phyloP scores from a whole-genome alignment of 2,888 invertebrate species.

The Pseudococcus longispinus region DNA sequence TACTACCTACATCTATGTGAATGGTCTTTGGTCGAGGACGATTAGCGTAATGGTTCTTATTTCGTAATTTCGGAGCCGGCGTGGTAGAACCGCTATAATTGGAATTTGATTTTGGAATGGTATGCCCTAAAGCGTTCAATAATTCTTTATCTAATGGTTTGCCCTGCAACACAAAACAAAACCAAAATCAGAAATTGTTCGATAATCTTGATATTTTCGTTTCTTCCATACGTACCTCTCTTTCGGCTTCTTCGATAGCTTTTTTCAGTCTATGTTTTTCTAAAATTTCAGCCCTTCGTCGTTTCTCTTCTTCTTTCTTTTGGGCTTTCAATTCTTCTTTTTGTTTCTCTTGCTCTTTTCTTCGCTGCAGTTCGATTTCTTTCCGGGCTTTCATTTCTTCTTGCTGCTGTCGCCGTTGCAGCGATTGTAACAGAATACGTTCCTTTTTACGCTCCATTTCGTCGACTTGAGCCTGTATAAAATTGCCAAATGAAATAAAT shows the following conservation, averaged over 20 bases:
- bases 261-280: conserved; percentile 94
- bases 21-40: conserved; percentile 89
- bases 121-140: conserved; percentile 63
- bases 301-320: conserved; percentile 82
- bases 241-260: conserved; percentile 88
- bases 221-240: conserved; percentile 71
- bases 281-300: conserved; percentile 85
- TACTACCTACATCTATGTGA: conserved; percentile 79
- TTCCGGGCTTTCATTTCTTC: conserved; percentile 85
- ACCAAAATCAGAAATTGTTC: not conserved
- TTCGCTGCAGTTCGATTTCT: conserved; percentile 79
- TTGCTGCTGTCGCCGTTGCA: conserved; percentile 88
- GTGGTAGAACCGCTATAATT: conserved; percentile 52
- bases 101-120: conserved; percentile 64
- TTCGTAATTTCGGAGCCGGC: conserved; percentile 69
- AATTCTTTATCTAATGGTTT: conserved; percentile 79
- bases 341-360: conserved; percentile 77
- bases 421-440: conserved; percentile 84
- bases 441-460: conserved; percentile 94
- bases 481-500: not conserved
- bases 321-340: conserved; percentile 78
- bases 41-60: conserved; percentile 65
- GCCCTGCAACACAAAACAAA: conserved; percentile 67
- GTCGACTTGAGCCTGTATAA: conserved; percentile 76
- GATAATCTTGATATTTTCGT: not conserved